Percentiles rank a stretch among this genome's conserved stretches.
These are phyloP conservation scores for Megaleporinus macrocephalus DNA, from an alignment of 2,113 vertebrate genomes.

Conservation along the genomic window DNA sequence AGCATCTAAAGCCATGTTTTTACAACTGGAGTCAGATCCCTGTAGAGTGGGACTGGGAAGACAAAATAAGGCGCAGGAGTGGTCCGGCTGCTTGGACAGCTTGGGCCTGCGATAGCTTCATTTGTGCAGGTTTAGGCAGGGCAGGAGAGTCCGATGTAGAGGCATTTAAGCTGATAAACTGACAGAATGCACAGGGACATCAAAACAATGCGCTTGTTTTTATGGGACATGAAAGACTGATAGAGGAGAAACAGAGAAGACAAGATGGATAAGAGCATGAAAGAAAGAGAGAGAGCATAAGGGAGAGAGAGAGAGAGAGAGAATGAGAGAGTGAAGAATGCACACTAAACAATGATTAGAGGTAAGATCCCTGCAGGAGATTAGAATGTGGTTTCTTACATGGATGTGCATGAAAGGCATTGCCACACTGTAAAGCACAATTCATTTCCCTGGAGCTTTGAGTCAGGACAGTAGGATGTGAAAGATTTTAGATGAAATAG, in stretches of 20 bases:
- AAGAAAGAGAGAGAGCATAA: background rate
- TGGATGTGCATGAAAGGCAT: slow-evolving; percentile 30
- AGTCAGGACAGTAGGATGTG: slow-evolving; percentile 38
- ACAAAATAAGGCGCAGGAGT: slow-evolving; percentile 62
- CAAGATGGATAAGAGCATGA: background rate
- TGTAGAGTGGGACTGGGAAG: slow-evolving; percentile 62
- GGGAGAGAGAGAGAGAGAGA: background rate
- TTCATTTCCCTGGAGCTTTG: slow-evolving; percentile 26
- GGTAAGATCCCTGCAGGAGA: slow-evolving; percentile 48
- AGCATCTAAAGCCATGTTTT: slow-evolving; percentile 73
- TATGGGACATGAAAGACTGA: slow-evolving; percentile 37
- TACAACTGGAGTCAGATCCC: slow-evolving; percentile 69
- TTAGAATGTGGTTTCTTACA: slow-evolving; percentile 29
- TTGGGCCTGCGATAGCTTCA: slow-evolving; percentile 33
- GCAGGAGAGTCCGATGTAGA: slow-evolving; percentile 40
- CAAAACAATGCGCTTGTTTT: slow-evolving; percentile 42
- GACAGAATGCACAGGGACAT: slow-evolving; percentile 45
- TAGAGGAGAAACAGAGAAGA: slow-evolving; percentile 14
- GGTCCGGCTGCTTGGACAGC: slow-evolving; percentile 26
- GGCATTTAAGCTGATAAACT: slow-evolving; percentile 50
- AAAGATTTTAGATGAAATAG: slow-evolving; percentile 40
- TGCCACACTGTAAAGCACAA: slow-evolving; percentile 26
- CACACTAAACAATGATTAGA: slow-evolving; percentile 40
- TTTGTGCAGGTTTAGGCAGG: slow-evolving; percentile 35
- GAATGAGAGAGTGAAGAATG: slow-evolving; percentile 40